A percentile compares a stretch with the other conserved stretches of the same genome.
These are phyloP conservation scores for Trinorchestia longiramus DNA, from an alignment of 1,140 invertebrate genomes.

Conservation along the genomic window DNA sequence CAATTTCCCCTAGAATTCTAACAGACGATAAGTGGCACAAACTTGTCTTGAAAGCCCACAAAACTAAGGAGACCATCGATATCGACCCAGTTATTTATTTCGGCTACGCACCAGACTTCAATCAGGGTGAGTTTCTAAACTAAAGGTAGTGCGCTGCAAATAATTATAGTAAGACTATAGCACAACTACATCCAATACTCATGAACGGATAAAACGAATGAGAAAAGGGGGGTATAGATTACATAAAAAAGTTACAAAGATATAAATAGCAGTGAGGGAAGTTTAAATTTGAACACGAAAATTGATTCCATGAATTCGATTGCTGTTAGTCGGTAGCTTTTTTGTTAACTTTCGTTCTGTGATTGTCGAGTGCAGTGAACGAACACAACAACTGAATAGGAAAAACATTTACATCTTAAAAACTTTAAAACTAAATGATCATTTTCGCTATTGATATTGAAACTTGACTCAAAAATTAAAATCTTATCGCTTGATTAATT, in stretches of 20 bases:
- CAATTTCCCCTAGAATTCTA: neutral
- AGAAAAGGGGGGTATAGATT: neutral
- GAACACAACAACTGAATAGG: too few species aligned
- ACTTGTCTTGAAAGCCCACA: neutral
- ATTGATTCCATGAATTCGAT: neutral
- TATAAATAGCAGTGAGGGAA: too few species aligned
- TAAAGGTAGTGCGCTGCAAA: neutral
- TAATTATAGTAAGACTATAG: neutral
- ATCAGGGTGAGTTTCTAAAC: neutral
- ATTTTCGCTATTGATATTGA: neutral
- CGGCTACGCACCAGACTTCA: slow-evolving; percentile 38
- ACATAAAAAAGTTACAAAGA: too few species aligned
- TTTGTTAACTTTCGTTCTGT: too few species aligned
- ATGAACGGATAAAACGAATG: neutral
- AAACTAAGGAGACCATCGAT: neutral
- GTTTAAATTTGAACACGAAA: neutral
- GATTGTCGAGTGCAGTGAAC: too few species aligned
- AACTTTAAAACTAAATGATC: too few species aligned
- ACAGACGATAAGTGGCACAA: slow-evolving; percentile 16
- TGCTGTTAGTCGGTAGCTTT: neutral
- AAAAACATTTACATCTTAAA: too few species aligned
- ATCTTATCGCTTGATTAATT: neutral
- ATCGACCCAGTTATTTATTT: slow-evolving; percentile 28
- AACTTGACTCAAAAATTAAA: neutral
- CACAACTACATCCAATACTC: neutral